phyloP scores from a whole-genome alignment of 2,888 invertebrate species.

The Mylabris sibirica region DNA sequence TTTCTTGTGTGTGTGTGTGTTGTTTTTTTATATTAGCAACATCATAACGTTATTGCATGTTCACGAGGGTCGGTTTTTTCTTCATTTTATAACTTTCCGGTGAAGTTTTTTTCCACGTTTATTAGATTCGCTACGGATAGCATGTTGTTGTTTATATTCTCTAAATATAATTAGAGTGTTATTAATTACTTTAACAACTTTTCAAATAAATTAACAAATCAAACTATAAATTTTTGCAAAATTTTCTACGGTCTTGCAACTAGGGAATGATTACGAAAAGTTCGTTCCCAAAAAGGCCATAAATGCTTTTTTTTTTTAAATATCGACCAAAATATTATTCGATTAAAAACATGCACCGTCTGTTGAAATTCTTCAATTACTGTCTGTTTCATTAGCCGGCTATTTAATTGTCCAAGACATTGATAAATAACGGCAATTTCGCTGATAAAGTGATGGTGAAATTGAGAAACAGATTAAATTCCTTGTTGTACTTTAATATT shows the following conservation, averaged over 20 bases:
- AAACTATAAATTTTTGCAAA: neutral
- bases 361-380: neutral
- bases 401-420: constrained; percentile 27
- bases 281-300: too few species aligned
- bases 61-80: neutral
- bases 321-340: too few species aligned
- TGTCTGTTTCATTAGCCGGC: constrained; percentile 17
- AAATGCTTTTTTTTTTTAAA: too few species aligned
- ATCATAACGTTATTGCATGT: neutral
- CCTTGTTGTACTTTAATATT: constrained; percentile 26
- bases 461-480: constrained; percentile 46
- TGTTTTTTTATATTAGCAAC: neutral
- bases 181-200: neutral
- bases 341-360: neutral
- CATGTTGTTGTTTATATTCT: neutral
- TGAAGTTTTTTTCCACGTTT: neutral
- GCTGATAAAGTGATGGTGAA: constrained; percentile 41
- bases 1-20: too few species aligned
- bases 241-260: neutral
- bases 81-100: neutral
- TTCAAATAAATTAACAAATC: neutral
- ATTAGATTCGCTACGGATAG: neutral
- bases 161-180: neutral
- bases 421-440: constrained; percentile 42
- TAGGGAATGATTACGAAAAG: neutral